These are phyloP conservation scores for Norana najaformis DNA, from an alignment of 2,888 invertebrate species.

Conservation along the genomic window DNA sequence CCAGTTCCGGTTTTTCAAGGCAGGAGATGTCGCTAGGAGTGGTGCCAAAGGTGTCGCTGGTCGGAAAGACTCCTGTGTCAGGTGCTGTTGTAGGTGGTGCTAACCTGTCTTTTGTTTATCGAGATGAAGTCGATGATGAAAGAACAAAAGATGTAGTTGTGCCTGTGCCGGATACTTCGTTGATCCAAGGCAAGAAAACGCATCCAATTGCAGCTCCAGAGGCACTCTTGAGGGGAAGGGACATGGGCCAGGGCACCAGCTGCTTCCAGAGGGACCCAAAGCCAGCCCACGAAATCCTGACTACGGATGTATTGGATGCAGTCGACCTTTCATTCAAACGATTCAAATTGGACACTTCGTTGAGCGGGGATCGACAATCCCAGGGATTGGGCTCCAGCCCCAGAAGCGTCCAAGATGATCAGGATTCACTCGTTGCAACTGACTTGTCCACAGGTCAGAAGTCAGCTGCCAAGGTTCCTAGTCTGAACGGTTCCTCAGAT, in stretches of 20 bases:
- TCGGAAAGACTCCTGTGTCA: not conserved
- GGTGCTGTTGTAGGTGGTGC: not conserved
- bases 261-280: constrained; percentile 5
- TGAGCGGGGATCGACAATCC: not conserved
- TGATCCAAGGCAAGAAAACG: not conserved
- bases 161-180: not conserved
- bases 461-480: not conserved
- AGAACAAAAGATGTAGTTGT: not conserved
- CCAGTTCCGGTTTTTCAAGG: not conserved
- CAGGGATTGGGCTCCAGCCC: not conserved
- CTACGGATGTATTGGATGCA: not conserved
- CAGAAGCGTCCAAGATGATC: not conserved
- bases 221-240: not conserved
- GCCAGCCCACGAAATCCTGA: not conserved
- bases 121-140: not conserved
- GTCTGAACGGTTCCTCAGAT: not conserved
- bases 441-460: constrained; percentile 8
- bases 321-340: not conserved
- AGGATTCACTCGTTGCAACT: not conserved
- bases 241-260: not conserved
- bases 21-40: not conserved
- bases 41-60: not conserved
- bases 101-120: not conserved
- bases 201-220: not conserved
- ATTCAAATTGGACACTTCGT: not conserved